Base-by-base conservation (phyloP, 1,140 invertebrate species). In the Nilaparvata lugens region DNA sequence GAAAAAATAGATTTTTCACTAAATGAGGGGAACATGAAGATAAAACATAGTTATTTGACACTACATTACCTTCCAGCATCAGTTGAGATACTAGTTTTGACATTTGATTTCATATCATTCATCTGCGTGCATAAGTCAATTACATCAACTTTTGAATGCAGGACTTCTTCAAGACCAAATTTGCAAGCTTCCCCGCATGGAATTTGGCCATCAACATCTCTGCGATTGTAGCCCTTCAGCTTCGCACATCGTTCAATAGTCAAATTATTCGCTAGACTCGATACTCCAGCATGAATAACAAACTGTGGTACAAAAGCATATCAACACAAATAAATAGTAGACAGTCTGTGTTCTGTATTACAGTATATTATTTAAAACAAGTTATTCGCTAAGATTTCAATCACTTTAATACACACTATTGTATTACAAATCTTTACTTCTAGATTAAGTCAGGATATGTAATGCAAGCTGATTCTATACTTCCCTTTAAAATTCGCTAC, bases 221-320 rank as follows among this genome's bases (percentile, higher is more conserved):
- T 35, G 58, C 66, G 72, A 3, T 69, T 60, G 65, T 86, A 87
- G 7, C 82, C 81, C 62, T 70, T 76, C 38, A 70, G 75, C 62
- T 79, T 72, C 5, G 84, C 84, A 57, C 70, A 73, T 16, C 66
- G 73, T 73, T 87, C 85, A 56, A 87, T 70, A 2, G 75, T 81
- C 11, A 86, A 68, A 60, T 72, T 72, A 19, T 75, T 67, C 0
- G 81, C 78, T 35, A 70, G 52, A 21, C 63, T 52, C 1, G 81
- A 83, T n/a, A 86, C 82, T 19, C 84, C 84, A 14, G 84, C 79
- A 67, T 87, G 84, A 42, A 86, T 73, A 63, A 83, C 78, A 42
- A 85, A 72, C 84, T 86, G 45, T 23, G 31, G 9, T 11, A 35
- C 25, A 28, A n/a, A n/a, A n/a, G 3, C 25, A 28, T 7, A 28